Conservation (phyloP, 2,113 vertebrate species). For the Psophia crepitans region DNA sequence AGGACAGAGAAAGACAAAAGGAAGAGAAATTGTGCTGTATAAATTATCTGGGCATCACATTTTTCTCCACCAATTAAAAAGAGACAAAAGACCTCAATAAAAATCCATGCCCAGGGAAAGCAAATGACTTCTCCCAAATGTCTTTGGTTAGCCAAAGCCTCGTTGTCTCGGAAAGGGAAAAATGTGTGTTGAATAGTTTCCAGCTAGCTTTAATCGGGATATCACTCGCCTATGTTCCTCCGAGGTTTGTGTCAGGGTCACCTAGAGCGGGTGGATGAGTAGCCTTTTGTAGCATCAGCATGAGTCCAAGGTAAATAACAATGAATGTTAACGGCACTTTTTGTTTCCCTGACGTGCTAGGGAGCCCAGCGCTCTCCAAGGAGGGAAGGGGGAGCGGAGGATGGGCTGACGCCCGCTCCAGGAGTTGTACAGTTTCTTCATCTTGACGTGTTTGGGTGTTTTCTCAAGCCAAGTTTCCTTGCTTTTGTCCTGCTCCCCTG, state of each 20-base stretch:
- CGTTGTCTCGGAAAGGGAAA: background rate
- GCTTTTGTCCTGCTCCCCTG: background rate
- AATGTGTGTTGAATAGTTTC: background rate
- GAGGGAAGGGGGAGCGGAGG: background rate
- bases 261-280: background rate
- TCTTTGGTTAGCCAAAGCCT: background rate
- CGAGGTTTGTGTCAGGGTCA: background rate
- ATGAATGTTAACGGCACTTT: background rate
- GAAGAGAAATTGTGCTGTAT: background rate
- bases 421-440: background rate
- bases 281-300: background rate
- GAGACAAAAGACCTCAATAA: background rate
- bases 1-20: background rate
- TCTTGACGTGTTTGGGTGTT: background rate
- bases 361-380: background rate
- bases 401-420: background rate
- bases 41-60: background rate
- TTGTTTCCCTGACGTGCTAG: background rate
- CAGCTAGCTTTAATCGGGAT: background rate
- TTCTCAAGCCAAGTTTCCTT: constrained; percentile 13
- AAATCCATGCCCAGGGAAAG: background rate
- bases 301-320: background rate
- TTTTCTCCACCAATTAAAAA: background rate
- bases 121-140: background rate
- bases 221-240: background rate